Evolutionary conservation across 2,113 vertebrate species (phyloP).

Genomic region (Carassius gibelio): DNA sequence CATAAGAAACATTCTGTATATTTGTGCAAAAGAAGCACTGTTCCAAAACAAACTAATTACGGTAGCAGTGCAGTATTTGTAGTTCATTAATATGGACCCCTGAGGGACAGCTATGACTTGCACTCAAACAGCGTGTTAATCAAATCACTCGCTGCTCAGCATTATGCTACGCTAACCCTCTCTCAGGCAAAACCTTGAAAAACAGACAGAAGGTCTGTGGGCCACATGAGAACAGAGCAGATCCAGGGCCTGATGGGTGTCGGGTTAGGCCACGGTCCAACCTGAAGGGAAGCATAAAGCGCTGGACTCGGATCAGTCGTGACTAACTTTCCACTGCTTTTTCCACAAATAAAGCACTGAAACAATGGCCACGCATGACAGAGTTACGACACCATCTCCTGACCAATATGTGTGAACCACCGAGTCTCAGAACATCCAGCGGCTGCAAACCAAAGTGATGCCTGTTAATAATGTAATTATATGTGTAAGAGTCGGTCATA

Average conservation of each 20-base stretch:
- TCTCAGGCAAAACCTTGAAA: not conserved
- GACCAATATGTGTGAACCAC: conserved; percentile 45
- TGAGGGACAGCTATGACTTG: not conserved
- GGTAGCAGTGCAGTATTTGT: not conserved
- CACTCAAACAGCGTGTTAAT: not conserved
- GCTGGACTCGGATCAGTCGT: conserved; percentile 56
- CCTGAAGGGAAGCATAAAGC: conserved; percentile 21
- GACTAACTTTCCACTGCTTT: conserved; percentile 73
- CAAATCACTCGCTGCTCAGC: not conserved
- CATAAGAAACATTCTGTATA: not conserved
- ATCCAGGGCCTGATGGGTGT: not conserved
- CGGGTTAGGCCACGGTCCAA: conserved; percentile 44
- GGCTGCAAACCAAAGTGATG: conserved; percentile 53
- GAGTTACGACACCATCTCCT: conserved; percentile 51
- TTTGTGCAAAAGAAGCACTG: not conserved
- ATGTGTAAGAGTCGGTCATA: conserved; percentile 65
- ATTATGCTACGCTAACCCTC: not conserved
- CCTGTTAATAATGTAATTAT: conserved; percentile 70
- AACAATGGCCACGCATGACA: conserved; percentile 54
- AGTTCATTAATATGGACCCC: not conserved
- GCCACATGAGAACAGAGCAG: conserved; percentile 37
- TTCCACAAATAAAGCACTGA: conserved; percentile 62
- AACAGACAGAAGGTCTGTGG: conserved; percentile 18
- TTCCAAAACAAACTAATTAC: not conserved
- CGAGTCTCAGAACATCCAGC: conserved; percentile 15